Evolutionary conservation across 2,888 invertebrate genomes (phyloP).

Genomic region (Sphinx pinastri): DNA sequence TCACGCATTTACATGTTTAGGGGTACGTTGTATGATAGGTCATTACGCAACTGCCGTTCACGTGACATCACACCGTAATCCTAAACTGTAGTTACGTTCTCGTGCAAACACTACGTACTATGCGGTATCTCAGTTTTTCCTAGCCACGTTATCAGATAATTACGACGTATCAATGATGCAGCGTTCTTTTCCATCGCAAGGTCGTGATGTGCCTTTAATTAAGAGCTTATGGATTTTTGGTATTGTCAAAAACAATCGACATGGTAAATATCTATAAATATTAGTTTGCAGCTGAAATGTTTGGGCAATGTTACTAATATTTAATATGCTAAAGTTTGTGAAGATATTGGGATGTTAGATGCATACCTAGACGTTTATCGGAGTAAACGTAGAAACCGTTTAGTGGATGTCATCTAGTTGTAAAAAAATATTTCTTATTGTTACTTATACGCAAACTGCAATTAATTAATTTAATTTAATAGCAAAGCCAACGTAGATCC

Average conservation of each 20-base stretch:
- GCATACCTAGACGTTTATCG: too few species aligned
- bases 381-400: too few species aligned
- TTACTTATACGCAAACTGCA: too few species aligned
- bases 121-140: conserved; percentile 45
- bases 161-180: conserved; percentile 55
- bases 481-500: too few species aligned
- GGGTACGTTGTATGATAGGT: neutral
- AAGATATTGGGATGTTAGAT: too few species aligned
- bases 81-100: neutral
- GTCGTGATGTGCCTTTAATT: conserved; percentile 31
- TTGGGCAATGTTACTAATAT: too few species aligned
- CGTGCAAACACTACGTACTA: conserved; percentile 3
- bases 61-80: conserved; percentile 11
- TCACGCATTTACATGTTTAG: too few species aligned
- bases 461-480: too few species aligned
- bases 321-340: neutral
- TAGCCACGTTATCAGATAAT: conserved; percentile 54
- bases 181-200: conserved; percentile 47
- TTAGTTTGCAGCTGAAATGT: neutral
- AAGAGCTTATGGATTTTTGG: conserved; percentile 33
- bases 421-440: too few species aligned
- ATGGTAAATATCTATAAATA: too few species aligned
- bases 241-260: too few species aligned
- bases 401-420: too few species aligned
- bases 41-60: neutral